Conservation (phyloP, 2,113 vertebrate species). For the Brachyistius frenatus region DNA sequence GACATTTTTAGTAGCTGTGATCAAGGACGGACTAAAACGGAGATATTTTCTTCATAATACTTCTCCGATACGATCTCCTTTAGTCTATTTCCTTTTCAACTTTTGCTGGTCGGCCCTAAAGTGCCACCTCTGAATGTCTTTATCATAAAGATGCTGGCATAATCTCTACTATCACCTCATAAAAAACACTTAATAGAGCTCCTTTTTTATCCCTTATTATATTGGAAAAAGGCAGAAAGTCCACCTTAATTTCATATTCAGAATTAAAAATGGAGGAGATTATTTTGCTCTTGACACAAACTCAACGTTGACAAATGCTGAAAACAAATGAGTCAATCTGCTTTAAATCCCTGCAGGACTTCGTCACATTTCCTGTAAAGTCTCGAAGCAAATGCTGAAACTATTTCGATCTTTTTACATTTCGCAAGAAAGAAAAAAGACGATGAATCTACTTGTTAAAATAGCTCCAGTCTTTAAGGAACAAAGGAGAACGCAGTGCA, state of each 20-base stretch:
- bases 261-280: neutral
- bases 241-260: neutral
- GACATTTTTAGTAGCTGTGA: too few relatives aligned
- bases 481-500: slow-evolving; percentile 7
- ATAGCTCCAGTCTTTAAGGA: slow-evolving; percentile 3
- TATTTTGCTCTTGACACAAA: neutral
- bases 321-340: neutral
- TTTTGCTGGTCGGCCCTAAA: neutral
- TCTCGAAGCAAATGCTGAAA: neutral
- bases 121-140: neutral
- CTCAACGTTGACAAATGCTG: neutral
- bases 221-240: too few relatives aligned
- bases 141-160: neutral
- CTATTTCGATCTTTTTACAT: neutral
- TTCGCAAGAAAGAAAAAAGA: neutral
- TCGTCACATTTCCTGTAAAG: neutral
- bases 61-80: neutral
- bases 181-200: too few relatives aligned
- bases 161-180: too few relatives aligned
- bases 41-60: neutral
- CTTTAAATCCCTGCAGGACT: neutral
- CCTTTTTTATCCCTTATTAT: too few relatives aligned
- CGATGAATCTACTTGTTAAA: neutral
- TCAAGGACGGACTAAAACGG: too few relatives aligned
- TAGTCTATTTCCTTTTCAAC: neutral